Conservation (phyloP, 2,888 invertebrate species). For the Tillus elongatus region DNA sequence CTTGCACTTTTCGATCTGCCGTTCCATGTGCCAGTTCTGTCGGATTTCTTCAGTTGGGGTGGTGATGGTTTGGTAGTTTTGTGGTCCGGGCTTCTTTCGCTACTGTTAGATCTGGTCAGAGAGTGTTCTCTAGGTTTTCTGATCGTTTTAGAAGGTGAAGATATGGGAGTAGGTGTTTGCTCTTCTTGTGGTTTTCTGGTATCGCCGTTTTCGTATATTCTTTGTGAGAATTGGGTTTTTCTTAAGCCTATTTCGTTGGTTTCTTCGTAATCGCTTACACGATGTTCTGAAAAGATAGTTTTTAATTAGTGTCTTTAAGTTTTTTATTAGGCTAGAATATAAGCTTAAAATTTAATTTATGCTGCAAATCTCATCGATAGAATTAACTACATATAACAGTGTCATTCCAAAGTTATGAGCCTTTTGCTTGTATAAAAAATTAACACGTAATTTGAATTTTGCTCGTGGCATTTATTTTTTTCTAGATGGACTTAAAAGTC, state of each 20-base stretch:
- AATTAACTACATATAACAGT: too few relatives aligned
- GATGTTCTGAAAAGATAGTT: slow-evolving; percentile 51
- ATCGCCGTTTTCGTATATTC: slow-evolving; percentile 48
- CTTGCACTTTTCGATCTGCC: slow-evolving; percentile 49
- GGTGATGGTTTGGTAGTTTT: slow-evolving; percentile 35
- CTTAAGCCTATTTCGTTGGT: slow-evolving; percentile 61
- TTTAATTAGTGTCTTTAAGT: slow-evolving; percentile 1
- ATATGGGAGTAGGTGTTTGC: slow-evolving; percentile 11
- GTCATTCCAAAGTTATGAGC: too few relatives aligned
- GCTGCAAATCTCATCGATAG: too few relatives aligned
- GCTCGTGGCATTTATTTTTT: too few relatives aligned
- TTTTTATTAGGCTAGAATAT: too few relatives aligned
- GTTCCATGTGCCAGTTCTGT: slow-evolving; percentile 64
- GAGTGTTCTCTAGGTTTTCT: slow-evolving; percentile 28
- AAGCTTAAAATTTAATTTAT: too few relatives aligned
- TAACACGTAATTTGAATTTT: too few relatives aligned
- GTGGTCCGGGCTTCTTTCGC: slow-evolving; percentile 35
- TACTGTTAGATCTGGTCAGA: slow-evolving; percentile 44
- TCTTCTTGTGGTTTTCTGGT: slow-evolving; percentile 26
- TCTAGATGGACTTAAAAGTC: too few relatives aligned
- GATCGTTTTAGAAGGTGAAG: slow-evolving; percentile 6
- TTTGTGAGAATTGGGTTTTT: slow-evolving; percentile 59
- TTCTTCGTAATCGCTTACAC: slow-evolving; percentile 51
- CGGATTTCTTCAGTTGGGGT: slow-evolving; percentile 36
- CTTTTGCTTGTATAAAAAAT: too few relatives aligned